Conservation (phyloP, 2,113 vertebrate species). For the Perca fluviatilis region DNA sequence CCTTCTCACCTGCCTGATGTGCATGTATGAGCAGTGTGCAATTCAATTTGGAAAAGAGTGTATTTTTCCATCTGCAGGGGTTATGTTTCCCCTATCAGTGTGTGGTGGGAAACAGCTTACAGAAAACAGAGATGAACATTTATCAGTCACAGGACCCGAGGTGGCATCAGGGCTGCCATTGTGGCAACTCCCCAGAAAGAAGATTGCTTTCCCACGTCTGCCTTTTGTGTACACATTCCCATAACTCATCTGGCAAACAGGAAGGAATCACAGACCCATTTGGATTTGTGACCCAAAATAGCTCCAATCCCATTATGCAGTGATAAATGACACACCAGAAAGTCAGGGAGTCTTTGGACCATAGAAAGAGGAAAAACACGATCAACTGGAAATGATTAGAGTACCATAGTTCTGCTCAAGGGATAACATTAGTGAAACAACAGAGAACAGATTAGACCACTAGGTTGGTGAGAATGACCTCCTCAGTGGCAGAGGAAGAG, state of each 20-base stretch:
- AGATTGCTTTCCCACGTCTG: slow-evolving; percentile 64
- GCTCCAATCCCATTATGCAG: slow-evolving; percentile 71
- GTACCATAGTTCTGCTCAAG: slow-evolving; percentile 58
- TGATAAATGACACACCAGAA: slow-evolving; percentile 77
- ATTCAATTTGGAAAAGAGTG: not conserved
- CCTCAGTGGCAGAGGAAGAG: slow-evolving; percentile 19
- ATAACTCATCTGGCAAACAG: slow-evolving; percentile 76
- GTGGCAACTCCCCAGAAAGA: slow-evolving; percentile 54
- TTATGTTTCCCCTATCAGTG: slow-evolving; percentile 17
- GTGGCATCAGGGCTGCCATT: slow-evolving; percentile 58
- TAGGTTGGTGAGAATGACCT: slow-evolving; percentile 45
- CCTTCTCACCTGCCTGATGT: not conserved
- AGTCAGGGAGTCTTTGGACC: slow-evolving; percentile 61
- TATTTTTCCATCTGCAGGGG: slow-evolving; percentile 32
- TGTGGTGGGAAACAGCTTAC: slow-evolving; percentile 31
- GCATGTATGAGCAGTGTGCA: not conserved
- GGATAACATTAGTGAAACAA: slow-evolving; percentile 48
- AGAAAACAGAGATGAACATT: slow-evolving; percentile 64
- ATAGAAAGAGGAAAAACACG: slow-evolving; percentile 51
- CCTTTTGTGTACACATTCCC: slow-evolving; percentile 61
- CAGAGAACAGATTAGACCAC: slow-evolving; percentile 36
- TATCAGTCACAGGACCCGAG: slow-evolving; percentile 46
- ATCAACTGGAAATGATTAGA: slow-evolving; percentile 71
- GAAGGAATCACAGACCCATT: slow-evolving; percentile 73
- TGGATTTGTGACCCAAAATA: slow-evolving; percentile 75